A percentile compares a stretch with the other conserved stretches of the same genome.
These are phyloP conservation scores for Neodiprion virginianus DNA, from an alignment of 1,140 invertebrate species.

Conservation along the genomic window DNA sequence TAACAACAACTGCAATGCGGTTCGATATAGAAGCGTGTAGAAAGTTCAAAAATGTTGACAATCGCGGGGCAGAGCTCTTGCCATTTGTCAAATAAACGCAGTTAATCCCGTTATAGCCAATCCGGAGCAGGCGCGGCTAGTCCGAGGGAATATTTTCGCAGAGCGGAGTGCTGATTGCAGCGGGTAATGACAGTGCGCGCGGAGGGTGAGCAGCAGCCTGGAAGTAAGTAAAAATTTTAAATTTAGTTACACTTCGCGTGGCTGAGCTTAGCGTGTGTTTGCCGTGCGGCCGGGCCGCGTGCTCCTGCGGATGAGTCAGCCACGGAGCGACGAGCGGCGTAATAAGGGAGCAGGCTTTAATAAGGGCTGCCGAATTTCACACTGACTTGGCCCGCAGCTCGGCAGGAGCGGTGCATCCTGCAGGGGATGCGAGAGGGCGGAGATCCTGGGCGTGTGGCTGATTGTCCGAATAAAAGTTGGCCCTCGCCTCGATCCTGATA, in stretches of 20 bases:
- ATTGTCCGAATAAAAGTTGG: constrained; percentile 3
- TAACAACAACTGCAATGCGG: no score
- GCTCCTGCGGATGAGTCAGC: constrained; percentile 53
- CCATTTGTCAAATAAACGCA: constrained; percentile 56
- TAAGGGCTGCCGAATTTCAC: constrained; percentile 61
- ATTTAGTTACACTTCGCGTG: constrained; percentile 61
- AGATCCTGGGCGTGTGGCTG: constrained; percentile 3
- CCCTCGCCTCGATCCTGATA: constrained; percentile 19
- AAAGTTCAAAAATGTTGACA: neutral
- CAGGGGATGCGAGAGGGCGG: constrained; percentile 23
- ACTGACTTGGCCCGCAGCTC: constrained; percentile 47
- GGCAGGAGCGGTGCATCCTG: neutral
- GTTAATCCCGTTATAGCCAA: constrained; percentile 58
- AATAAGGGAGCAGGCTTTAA: constrained; percentile 55
- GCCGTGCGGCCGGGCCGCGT: constrained; percentile 37
- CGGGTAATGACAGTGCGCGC: constrained; percentile 55
- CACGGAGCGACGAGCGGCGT: constrained; percentile 23
- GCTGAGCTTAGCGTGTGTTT: constrained; percentile 38
- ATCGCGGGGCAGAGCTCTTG: constrained; percentile 14
- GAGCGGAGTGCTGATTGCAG: constrained; percentile 55
- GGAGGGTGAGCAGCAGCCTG: constrained; percentile 62
- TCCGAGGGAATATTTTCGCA: constrained; percentile 20
- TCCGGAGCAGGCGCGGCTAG: constrained; percentile 36
- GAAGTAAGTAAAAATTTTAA: constrained; percentile 66
- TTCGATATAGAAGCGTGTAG: no score